Base-by-base conservation (phyloP, 2,113 vertebrate species). In the Mesembrinibis cayennensis region DNA sequence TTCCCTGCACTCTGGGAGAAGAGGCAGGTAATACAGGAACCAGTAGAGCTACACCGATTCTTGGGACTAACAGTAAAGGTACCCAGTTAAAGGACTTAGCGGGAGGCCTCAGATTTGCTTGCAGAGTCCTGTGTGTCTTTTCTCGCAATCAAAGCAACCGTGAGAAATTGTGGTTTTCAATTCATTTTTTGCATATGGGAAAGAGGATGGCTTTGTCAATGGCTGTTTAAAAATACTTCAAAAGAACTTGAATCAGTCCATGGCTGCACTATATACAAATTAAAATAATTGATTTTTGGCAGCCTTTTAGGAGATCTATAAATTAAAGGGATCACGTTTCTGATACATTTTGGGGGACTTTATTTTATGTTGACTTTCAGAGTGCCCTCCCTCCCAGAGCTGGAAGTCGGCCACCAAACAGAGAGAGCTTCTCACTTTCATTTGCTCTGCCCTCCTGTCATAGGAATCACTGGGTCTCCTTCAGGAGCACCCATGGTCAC, bases 251-350 rank as follows among this genome's bases (percentile, higher is more conserved):
- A 94, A 95, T 95, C 94, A 95, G 96, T 92, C 47, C 65, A 89
- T 82, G 86, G 81, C 90, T 93, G 86, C 55, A 79, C 95, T 93
- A 95, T 89, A 97, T 84, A 97, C 97, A 97, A 97, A 97, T 97
- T 97, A 95, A 97, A 97, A 96, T 95, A 98, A 98, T 94, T 97
- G 95, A 95, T 93, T 97, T 97, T 96, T 97, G 97, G 95, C 95
- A 97, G 95, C 65, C 83, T 95, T 96, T 92, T 93, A 94, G 85
- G 90, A 95, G 73, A 97, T 95, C 96, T 95, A 96, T 96, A 97
- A 97, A 97, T 97, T 96, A 95, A 95, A 94, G 34, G 78, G 88
- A 96, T 95, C 91, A 67, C 16, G 4, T 96, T 97, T 97, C 96
- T 95, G 95, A 97, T 97, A 94, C 47, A 78, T 94, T 96, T 93